Evolutionary conservation across 2,113 vertebrate genomes (phyloP), one percentile per base, ranked within the genome.

Genomic region (Calyptommatus sinebrachiatus): DNA sequence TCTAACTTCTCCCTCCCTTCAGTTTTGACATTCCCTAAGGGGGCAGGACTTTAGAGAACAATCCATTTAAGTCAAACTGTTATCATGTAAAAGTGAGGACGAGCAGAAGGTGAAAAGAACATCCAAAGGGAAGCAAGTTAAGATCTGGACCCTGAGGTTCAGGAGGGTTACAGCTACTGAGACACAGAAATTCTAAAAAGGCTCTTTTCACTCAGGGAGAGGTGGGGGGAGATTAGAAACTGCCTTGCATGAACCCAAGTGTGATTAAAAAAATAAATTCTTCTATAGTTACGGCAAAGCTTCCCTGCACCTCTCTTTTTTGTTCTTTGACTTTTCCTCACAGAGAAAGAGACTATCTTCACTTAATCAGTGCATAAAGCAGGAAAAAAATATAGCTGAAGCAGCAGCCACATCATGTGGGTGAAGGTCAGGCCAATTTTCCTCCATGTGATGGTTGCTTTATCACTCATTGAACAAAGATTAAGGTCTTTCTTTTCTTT

Each of bases 391-490:
- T 93, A 87, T 94, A 91, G 91, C 93, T 90, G 92, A 94, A 91
- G 90, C 86, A 92, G 90, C 79, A 48, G 92, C 90, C 90, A 86
- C 92, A 91, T 93, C 92, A 83, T 78, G 76, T 89, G 92, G 94
- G 92, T 94, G 93, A 95, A 95, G 94, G 94, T 96, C 94, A 95
- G 93, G 94, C 93, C 93, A 94, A 94, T 96, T 95, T 95, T 90
- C 93, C 92, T 91, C 93, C 90, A 92, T 90, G 90, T 92, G 90
- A 92, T 91, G 65, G 92, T 92, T 91, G 91, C 93, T 95, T 94
- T 93, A 94, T 95, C 93, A 91, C 92, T 93, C 88, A 85, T 88
- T 77, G 88, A 94, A 94, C 94, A 95, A 95, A 95, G 94, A 94
- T 93, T 92, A 93, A 91, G 88, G 85, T 88, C 87, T 93, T 93